Base-by-base conservation (phyloP, 2,888 invertebrate genomes). In the Chaetoderma sp. region DNA sequence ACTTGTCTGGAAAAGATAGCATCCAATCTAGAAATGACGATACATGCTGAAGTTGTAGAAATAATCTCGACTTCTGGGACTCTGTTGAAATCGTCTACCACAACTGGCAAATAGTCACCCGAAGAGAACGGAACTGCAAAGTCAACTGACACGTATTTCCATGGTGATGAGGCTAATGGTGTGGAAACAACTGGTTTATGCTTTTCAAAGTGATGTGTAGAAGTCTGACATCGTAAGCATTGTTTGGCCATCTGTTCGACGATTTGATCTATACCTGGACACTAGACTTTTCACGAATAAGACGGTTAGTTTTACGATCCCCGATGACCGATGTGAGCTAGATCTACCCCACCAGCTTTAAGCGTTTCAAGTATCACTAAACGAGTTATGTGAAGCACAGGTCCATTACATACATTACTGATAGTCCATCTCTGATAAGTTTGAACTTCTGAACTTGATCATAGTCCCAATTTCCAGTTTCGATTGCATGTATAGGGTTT, bases 301-400 rank as follows among this genome's bases (percentile, higher is more conserved):
- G 36, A 25, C 18, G 25, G 28, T 59, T 65, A 5, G 36, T 45
- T 28, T 59, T 58, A 5, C 6, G 42, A 4, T 13, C 57, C 65
- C 56, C 65, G 63, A 42, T 73, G 69, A 27, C 60, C 65, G 13
- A 52, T 58, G 59, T 73, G 71, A 16, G 71, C 67, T 10, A 70
- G 33, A 10, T 61, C 49, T 4, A 73, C 45, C 10, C 54, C 69
- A 18, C 50, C 8, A 18, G 47, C 18, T 25, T 66, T 63, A n/a
- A 72, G 39, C 8, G 30, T 10, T 10, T 36, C 30, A n/a, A n/a
- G n/a, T n/a, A n/a, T n/a, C n/a, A n/a, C n/a, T n/a, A n/a, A n/a
- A n/a, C n/a, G n/a, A n/a, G n/a, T n/a, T n/a, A n/a, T n/a, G n/a
- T n/a, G n/a, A n/a, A n/a, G n/a, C n/a, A n/a, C n/a, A n/a, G n/a